phyloP scores from a whole-genome alignment of 2,797 vertebrate genomes.

The Tachyglossus aculeatus region DNA sequence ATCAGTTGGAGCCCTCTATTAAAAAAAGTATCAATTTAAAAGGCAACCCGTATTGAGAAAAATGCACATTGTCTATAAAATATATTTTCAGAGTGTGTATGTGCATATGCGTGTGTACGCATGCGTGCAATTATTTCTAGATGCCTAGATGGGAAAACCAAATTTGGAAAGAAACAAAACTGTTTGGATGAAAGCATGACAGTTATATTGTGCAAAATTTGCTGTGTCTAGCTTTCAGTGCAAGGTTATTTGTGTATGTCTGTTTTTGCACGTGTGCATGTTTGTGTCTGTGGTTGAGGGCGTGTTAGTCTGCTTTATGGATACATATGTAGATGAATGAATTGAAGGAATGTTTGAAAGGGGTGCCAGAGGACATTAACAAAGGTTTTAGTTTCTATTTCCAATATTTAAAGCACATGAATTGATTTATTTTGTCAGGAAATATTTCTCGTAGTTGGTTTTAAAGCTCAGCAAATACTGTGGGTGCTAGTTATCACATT shows the following conservation, averaged over 20 bases:
- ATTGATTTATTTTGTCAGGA: no score
- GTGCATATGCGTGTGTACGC: background rate
- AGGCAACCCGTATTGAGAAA: slow-evolving; percentile 65
- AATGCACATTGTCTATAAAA: background rate
- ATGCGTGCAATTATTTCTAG: background rate
- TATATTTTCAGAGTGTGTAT: background rate
- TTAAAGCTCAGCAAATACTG: no score
- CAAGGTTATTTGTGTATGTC: background rate
- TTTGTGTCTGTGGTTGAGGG: background rate
- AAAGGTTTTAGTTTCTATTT: background rate
- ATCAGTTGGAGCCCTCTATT: slow-evolving; percentile 70
- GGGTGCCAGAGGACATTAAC: background rate
- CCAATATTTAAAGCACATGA: background rate
- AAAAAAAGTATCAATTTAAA: slow-evolving; percentile 72
- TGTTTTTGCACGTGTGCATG: background rate
- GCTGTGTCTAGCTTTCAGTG: background rate
- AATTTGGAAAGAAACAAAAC: background rate
- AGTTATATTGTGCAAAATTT: background rate
- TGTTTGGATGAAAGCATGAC: background rate
- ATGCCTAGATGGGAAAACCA: slow-evolving; percentile 1
- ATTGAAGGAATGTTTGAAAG: background rate
- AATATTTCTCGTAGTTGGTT: no score
- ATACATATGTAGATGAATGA: slow-evolving; percentile 24
- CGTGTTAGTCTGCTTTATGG: background rate
- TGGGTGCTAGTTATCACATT: no score